A percentile compares a stretch with the other conserved stretches of the same genome.
Evolutionary conservation across 2,113 vertebrate genomes (phyloP).

Genomic region (Setophaga coronata): DNA sequence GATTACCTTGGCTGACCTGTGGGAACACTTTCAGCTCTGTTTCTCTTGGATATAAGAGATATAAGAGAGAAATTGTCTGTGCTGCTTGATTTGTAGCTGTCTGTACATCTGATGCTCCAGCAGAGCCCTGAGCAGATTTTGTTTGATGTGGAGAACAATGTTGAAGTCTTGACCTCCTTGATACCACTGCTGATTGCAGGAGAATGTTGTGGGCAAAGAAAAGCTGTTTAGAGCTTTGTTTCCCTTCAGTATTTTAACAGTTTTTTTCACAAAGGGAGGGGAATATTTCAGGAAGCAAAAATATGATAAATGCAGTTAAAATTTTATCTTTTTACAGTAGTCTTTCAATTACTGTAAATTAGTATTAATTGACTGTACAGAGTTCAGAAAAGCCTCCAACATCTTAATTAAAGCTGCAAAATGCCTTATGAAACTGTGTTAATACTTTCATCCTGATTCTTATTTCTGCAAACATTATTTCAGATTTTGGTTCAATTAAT

Average conservation of each 20-base stretch:
- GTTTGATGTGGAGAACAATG: constrained; percentile 72
- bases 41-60: constrained; percentile 54
- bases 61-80: constrained; percentile 65
- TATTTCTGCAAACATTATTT: neutral
- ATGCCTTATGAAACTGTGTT: neutral
- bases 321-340: neutral
- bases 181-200: constrained; percentile 47
- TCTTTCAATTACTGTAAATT: neutral
- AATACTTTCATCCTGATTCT: neutral
- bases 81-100: constrained; percentile 66
- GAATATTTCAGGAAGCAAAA: constrained; percentile 24
- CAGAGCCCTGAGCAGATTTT: constrained; percentile 64
- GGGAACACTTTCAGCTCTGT: constrained; percentile 63
- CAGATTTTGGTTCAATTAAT: neutral
- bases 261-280: neutral
- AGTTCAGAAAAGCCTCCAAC: neutral
- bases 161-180: constrained; percentile 65
- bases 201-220: neutral
- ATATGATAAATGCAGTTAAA: neutral
- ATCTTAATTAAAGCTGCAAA: neutral
- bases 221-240: constrained; percentile 20
- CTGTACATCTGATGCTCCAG: constrained; percentile 58
- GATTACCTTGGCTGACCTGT: constrained; percentile 75
- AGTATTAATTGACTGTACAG: neutral
- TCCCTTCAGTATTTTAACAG: constrained; percentile 22